Evolutionary conservation across 1,140 invertebrate species (phyloP), one percentile per base, ranked within the genome.

Genomic region (Radopholus similis): DNA sequence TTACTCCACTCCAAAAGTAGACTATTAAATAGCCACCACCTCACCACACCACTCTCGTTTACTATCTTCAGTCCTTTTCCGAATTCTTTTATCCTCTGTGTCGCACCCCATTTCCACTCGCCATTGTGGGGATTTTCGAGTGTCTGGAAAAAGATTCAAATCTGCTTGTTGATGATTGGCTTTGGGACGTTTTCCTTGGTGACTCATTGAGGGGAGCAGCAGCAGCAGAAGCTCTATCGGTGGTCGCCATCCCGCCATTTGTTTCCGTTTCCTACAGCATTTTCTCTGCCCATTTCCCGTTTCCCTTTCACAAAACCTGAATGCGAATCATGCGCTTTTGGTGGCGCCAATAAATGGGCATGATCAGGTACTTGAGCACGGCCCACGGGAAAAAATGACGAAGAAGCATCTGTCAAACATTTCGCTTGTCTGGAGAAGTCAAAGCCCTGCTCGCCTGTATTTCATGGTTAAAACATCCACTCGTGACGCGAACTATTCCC

Each of bases 381-480:
- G 64, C 32, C 73, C 73, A 75, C 11, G 73, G 73, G 32, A 75
- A 77, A 0, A 74, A 35, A 55, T 75, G 73, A 28, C 34, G 42
- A 15, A 74, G 4, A 30, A 75, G 64, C 42, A 77, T 32, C 74
- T 73, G 26, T 55, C 76, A 73, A 70, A n/a, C n/a, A n/a, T 37
- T 63, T 64, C 35, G 15, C 9, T 57, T n/a, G 53, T 58, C 40
- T 58, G 13, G 18, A 58, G 26, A 44, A 62, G 55, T 11, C 55
- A 40, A 11, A 32, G 13, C 54, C 6, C 15, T 72, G 18, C 34
- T 32, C 6, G 77, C 74, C 49, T 77, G 76, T 56, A 78, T 79
- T 68, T 79, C 77, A 34, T 79, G 77, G 42, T 79, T 79, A 49
- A 79, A 76, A 47, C 77, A 79, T 32, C 77, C 77, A 30, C 75